These are phyloP conservation scores for Nymphicus hollandicus DNA, from an alignment of 2,113 vertebrate species.

Conservation along the genomic window DNA sequence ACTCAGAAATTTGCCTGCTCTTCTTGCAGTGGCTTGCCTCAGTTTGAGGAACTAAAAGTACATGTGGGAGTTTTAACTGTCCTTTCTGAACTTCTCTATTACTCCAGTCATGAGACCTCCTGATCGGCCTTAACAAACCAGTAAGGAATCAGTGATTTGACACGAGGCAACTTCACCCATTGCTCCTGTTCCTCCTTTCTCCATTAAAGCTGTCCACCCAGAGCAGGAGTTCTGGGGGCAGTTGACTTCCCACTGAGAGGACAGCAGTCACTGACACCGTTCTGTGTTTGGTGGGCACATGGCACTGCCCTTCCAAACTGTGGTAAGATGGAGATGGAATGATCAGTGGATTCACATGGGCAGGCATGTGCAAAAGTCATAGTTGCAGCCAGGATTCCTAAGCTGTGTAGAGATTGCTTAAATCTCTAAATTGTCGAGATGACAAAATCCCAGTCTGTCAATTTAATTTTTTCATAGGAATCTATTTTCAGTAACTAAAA, in stretches of 20 bases:
- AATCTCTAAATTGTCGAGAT: neutral
- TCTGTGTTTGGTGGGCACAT: rapidly evolving
- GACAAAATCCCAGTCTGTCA: neutral
- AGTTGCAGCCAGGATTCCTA: neutral
- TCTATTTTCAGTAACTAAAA: neutral
- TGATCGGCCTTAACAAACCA: neutral
- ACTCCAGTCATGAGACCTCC: neutral
- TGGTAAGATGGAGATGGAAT: neutral
- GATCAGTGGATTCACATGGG: neutral
- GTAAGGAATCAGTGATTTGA: neutral
- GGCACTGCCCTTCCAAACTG: neutral
- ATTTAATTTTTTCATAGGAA: neutral
- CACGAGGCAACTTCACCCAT: rapidly evolving
- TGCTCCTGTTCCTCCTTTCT: neutral
- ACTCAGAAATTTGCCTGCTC: neutral
- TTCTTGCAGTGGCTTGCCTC: neutral
- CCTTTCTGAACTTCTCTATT: neutral
- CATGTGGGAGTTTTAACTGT: neutral
- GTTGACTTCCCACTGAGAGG: neutral
- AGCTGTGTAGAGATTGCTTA: neutral
- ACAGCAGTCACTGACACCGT: neutral
- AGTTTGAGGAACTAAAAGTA: neutral
- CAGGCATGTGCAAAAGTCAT: neutral
- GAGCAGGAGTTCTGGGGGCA: neutral
- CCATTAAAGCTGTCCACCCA: neutral